Conservation (phyloP, 1,140 invertebrate genomes). For the Whitmania pigra region DNA sequence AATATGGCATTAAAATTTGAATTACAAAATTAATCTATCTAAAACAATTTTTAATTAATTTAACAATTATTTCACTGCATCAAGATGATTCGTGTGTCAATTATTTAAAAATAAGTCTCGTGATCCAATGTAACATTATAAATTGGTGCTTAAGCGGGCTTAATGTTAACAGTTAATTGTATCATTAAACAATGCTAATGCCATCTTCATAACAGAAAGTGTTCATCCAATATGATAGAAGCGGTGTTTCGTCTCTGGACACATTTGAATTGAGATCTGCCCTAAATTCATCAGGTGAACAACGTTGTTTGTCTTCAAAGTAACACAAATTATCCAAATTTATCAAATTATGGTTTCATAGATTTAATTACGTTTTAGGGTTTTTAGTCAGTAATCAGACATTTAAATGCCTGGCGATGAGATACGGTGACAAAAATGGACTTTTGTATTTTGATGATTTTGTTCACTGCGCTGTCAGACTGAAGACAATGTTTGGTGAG, state of each 20-base stretch:
- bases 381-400: conserved; percentile 79
- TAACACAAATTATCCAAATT: background rate
- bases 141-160: no score
- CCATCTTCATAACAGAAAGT: conserved; percentile 49
- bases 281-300: conserved; percentile 45
- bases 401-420: conserved; percentile 71
- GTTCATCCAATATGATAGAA: conserved; percentile 66
- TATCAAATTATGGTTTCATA: no score
- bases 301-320: background rate
- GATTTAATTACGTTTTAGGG: conserved; percentile 36
- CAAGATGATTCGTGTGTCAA: no score
- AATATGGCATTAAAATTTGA: no score
- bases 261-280: conserved; percentile 70
- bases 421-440: conserved; percentile 71
- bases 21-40: no score
- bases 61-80: no score
- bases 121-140: no score
- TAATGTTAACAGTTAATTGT: no score
- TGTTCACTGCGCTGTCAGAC: conserved; percentile 78
- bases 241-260: conserved; percentile 61
- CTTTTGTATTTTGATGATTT: conserved; percentile 83
- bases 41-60: no score
- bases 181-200: no score
- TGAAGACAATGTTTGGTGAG: conserved; percentile 63
- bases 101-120: no score